Conservation (phyloP, 2,888 invertebrate species). For the Euspilapteryx auroguttella region DNA sequence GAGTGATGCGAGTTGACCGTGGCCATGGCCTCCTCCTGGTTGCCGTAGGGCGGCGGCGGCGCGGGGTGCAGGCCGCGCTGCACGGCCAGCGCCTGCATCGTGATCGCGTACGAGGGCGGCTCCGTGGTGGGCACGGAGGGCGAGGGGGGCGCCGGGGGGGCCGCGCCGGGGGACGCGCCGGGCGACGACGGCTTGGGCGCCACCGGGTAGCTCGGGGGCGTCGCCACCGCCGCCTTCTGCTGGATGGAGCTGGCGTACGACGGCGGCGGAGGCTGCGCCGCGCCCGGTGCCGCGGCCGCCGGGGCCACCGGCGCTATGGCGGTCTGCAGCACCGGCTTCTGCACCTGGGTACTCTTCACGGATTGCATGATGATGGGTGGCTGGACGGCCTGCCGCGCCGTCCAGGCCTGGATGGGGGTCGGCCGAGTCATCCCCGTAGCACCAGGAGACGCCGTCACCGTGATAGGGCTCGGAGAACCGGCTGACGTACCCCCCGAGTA, state of each 20-base stretch:
- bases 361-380: slow-evolving; percentile 96
- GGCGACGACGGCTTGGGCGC: slow-evolving; percentile 58
- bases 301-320: slow-evolving; percentile 91
- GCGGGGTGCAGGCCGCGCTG: slow-evolving; percentile 69
- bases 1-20: slow-evolving; percentile 55
- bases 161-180: slow-evolving; percentile 40
- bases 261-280: slow-evolving; percentile 71
- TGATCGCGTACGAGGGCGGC: slow-evolving; percentile 90
- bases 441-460: slow-evolving; percentile 66
- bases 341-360: slow-evolving; percentile 93
- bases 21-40: slow-evolving; percentile 34
- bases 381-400: slow-evolving; percentile 85
- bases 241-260: slow-evolving; percentile 81
- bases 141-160: slow-evolving; percentile 33
- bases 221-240: slow-evolving; percentile 67
- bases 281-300: slow-evolving; percentile 49
- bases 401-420: slow-evolving; percentile 82
- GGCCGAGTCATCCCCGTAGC: slow-evolving; percentile 72
- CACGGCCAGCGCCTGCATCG: slow-evolving; percentile 80
- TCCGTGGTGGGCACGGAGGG: slow-evolving; percentile 77
- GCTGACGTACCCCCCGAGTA: slow-evolving; percentile 83
- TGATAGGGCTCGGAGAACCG: slow-evolving; percentile 82
- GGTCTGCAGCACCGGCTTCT: slow-evolving; percentile 92
- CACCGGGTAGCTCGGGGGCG: slow-evolving; percentile 50
- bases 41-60: slow-evolving; percentile 70